phyloP scores from a whole-genome alignment of 2,888 invertebrate species.

The Syritta pipiens region DNA sequence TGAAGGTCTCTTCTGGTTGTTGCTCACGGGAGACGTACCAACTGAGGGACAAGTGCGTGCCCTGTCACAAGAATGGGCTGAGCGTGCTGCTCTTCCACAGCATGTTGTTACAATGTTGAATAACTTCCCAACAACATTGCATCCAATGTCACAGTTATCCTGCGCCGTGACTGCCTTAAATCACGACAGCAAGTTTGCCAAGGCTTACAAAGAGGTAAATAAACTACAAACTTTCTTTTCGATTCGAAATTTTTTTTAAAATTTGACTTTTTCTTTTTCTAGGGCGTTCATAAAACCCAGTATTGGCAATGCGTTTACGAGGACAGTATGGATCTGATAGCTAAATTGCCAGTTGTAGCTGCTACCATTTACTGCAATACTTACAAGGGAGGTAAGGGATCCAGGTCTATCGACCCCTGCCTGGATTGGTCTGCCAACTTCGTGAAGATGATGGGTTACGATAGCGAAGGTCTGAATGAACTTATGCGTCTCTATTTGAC shows the following conservation, averaged over 20 bases:
- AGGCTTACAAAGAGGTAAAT: slow-evolving; percentile 83
- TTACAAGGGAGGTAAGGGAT: slow-evolving; percentile 84
- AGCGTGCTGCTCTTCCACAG: slow-evolving; percentile 85
- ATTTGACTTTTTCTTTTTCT: slow-evolving; percentile 61
- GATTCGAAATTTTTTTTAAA: slow-evolving; percentile 65
- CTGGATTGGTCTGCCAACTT: slow-evolving; percentile 94
- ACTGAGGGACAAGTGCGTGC: slow-evolving; percentile 87
- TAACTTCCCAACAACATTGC: slow-evolving; percentile 88
- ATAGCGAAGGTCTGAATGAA: slow-evolving; percentile 86
- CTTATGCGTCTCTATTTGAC: slow-evolving; percentile 92
- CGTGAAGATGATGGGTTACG: slow-evolving; percentile 89
- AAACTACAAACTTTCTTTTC: not conserved
- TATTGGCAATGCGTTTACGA: slow-evolving; percentile 91
- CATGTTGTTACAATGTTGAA: slow-evolving; percentile 91
- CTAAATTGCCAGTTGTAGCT: slow-evolving; percentile 91
- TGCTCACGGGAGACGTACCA: slow-evolving; percentile 93
- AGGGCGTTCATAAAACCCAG: slow-evolving; percentile 85
- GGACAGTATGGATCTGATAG: slow-evolving; percentile 92
- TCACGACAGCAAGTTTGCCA: slow-evolving; percentile 90
- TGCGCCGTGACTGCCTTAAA: slow-evolving; percentile 90
- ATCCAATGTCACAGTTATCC: slow-evolving; percentile 93
- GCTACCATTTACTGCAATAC: slow-evolving; percentile 92
- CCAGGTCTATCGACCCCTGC: slow-evolving; percentile 87
- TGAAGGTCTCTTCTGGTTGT: slow-evolving; percentile 96
- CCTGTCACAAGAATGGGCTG: slow-evolving; percentile 88